Conservation (phyloP, 2,888 invertebrate genomes). For the Abrostola triplasia region DNA sequence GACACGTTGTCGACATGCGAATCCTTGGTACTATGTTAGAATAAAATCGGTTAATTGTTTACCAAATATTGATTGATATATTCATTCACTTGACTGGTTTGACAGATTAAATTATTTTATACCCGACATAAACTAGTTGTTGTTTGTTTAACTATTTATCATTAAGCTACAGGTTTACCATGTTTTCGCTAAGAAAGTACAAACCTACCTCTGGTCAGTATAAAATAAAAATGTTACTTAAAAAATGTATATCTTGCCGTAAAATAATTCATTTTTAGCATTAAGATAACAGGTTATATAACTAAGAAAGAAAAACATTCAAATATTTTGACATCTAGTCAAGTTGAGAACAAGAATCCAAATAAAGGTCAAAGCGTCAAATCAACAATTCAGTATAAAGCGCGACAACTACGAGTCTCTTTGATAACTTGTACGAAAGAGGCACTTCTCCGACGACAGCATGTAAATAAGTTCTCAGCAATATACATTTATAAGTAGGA, state of each 20-base stretch:
- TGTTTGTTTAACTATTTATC: no score
- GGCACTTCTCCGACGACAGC: conserved; percentile 34
- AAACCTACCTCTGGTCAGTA: no score
- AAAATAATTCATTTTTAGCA: background rate
- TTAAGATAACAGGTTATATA: conserved; percentile 17
- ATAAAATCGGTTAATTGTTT: background rate
- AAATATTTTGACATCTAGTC: conserved; percentile 30
- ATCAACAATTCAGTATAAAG: conserved; percentile 50
- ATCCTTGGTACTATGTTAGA: conserved; percentile 10
- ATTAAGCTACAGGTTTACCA: no score
- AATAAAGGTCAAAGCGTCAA: conserved; percentile 51
- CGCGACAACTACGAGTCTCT: conserved; percentile 45
- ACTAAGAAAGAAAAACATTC: conserved; percentile 12
- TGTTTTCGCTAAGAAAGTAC: no score
- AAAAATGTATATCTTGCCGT: no score
- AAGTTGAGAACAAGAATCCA: conserved; percentile 33
- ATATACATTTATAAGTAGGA: conserved; percentile 30
- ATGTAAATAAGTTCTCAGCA: conserved; percentile 51
- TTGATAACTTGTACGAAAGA: conserved; percentile 46
- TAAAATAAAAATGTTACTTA: no score
- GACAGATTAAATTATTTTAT: no score
- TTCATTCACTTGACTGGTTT: background rate
- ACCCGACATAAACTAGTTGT: no score
- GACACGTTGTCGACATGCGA: conserved; percentile 10
- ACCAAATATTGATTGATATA: background rate